These are phyloP conservation scores for Diarsia rubi DNA, from an alignment of 2,888 invertebrate genomes.

Conservation along the genomic window DNA sequence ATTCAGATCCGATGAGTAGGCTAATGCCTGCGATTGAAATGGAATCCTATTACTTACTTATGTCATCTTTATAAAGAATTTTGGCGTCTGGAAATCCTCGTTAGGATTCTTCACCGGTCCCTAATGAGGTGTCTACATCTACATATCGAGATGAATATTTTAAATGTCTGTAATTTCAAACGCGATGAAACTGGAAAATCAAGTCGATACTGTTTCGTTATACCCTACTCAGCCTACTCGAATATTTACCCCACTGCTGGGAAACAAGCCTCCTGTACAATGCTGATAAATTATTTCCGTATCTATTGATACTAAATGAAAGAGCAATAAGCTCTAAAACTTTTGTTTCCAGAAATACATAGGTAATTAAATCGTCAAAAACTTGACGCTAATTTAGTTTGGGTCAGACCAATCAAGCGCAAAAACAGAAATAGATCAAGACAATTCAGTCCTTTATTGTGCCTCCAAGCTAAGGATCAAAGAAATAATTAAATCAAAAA, in stretches of 20 bases:
- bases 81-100: no score
- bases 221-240: not conserved
- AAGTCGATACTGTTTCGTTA: not conserved
- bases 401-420: not conserved
- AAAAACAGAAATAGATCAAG: constrained; percentile 2
- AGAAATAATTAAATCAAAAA: constrained; percentile 54
- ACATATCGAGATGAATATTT: not conserved
- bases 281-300: not conserved
- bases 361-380: not conserved
- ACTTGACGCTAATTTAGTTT: constrained; percentile 7
- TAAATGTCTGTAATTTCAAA: not conserved
- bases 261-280: not conserved
- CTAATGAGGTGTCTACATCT: not conserved
- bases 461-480: constrained; percentile 30
- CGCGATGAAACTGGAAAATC: not conserved
- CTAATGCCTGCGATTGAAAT: not conserved
- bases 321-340: not conserved
- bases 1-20: not conserved
- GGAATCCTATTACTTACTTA: not conserved
- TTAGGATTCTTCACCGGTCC: not conserved
- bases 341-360: not conserved
- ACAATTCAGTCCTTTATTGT: constrained; percentile 14
- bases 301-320: not conserved
- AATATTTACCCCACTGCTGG: not conserved
- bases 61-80: not conserved